These are phyloP conservation scores for Lagodon rhomboides DNA, from an alignment of 2,797 vertebrate species.

Conservation along the genomic window DNA sequence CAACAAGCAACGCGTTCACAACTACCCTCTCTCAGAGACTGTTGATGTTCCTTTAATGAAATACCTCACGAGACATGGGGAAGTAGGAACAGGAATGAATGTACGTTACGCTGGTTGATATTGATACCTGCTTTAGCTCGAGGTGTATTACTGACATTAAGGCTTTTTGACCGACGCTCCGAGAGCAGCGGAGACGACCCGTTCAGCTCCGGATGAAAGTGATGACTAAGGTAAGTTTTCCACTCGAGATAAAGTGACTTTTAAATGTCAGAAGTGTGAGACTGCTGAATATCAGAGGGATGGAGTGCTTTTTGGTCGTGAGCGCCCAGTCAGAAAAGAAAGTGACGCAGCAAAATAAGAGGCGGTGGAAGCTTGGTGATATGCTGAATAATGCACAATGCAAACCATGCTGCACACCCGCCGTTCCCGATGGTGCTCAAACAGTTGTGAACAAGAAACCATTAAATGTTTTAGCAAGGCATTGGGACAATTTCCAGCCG, in stretches of 20 bases:
- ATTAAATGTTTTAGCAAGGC: too few species aligned
- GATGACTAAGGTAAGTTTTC: not conserved
- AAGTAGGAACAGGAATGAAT: not conserved
- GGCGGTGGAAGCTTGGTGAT: not conserved
- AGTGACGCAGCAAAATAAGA: not conserved
- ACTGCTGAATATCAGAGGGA: conserved; percentile 9
- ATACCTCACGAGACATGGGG: not conserved
- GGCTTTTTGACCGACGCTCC: too few species aligned
- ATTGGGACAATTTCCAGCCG: too few species aligned
- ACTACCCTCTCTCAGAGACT: not conserved
- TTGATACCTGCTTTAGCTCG: not conserved
- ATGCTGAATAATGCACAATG: too few species aligned
- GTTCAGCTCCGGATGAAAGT: not conserved
- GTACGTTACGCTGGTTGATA: not conserved
- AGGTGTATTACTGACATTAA: too few species aligned
- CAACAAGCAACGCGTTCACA: conserved; percentile 58
- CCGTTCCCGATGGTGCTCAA: too few species aligned
- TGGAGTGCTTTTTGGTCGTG: not conserved
- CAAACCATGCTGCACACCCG: too few species aligned
- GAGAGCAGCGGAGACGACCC: not conserved
- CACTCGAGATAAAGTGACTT: conserved; percentile 4
- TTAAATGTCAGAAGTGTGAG: conserved; percentile 4
- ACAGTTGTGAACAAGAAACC: too few species aligned
- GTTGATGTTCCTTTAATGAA: conserved; percentile 7
- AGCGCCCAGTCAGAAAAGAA: not conserved